A percentile compares a stretch with the other conserved stretches of the same genome.
phyloP scores from a whole-genome alignment of 53 echinoderm and acorn worm species.

The Astropecten irregularis region DNA sequence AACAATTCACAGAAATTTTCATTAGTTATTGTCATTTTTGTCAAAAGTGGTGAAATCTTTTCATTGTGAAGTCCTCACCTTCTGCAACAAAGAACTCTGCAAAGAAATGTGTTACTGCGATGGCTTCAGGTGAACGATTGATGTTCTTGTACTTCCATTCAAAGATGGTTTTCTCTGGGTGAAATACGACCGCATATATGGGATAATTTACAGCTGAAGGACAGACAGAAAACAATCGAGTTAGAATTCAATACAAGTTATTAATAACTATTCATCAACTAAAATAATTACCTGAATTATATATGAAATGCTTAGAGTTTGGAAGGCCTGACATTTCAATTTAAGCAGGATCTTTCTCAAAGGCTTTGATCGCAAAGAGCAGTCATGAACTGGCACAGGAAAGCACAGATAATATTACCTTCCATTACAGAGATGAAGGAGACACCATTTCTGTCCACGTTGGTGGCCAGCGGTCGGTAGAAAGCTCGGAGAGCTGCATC shows the following conservation, averaged over 20 bases:
- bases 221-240: not conserved
- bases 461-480: slow-evolving; percentile 72
- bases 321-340: too few relatives aligned
- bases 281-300: too few relatives aligned
- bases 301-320: too few relatives aligned
- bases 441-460: slow-evolving; percentile 63
- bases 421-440: slow-evolving; percentile 79
- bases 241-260: too few relatives aligned
- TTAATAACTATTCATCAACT: too few relatives aligned
- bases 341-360: too few relatives aligned
- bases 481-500: slow-evolving; percentile 35
- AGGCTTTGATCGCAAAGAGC: too few relatives aligned
- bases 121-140: slow-evolving; percentile 67
- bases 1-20: too few relatives aligned
- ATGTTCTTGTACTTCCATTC: slow-evolving; percentile 64
- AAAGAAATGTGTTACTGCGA: slow-evolving; percentile 70
- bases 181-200: slow-evolving; percentile 79
- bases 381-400: too few relatives aligned
- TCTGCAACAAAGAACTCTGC: slow-evolving; percentile 89
- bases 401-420: too few relatives aligned
- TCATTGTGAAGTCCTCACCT: slow-evolving; percentile 67
- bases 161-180: slow-evolving; percentile 85
- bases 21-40: too few relatives aligned
- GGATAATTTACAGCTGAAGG: slow-evolving; percentile 73
- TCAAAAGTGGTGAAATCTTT: too few relatives aligned